Evolutionary conservation across 2,797 vertebrate genomes (phyloP), one percentile per base, ranked within the genome.

Genomic region (Anableps anableps): DNA sequence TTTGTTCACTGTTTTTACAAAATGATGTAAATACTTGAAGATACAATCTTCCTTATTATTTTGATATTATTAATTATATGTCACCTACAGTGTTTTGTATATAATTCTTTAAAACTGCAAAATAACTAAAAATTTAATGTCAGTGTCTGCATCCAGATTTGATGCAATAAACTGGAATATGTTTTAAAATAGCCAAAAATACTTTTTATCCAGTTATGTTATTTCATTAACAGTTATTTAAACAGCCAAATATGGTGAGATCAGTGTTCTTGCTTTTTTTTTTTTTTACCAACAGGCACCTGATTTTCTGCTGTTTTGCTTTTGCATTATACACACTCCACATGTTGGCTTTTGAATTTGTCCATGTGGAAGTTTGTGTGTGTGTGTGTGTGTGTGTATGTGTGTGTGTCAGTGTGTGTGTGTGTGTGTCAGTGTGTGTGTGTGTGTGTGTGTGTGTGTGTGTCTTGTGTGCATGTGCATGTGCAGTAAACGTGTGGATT

Each of bases 401-500:
- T 21, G 62, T 6, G 71, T 62, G 74, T 5, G n/a, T 26, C n/a
- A n/a, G n/a, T 75, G 80, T 74, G 60, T 31, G 13, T 36, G 17
- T 21, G 62, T 6, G 71, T 62, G 74, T 5, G n/a, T 26, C 17
- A 19, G 80, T 74, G 60, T 31, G 13, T 36, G 17, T 21, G 62
- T 6, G 71, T 62, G 74, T 5, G n/a, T 75, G 80, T 74, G 60
- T 31, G 13, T 36, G 17, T 21, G 62, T 6, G 71, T 62, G 74
- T 5, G n/a, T 26, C 47, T 72, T 60, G 38, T n/a, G n/a, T 43
- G 43, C 4, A 43, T 74, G 80, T 73, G 81, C 55, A 53, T 8
- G 51, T 53, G 48, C 17, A 19, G 48, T 75, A 50, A 47, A 47
- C 58, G 73, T 79, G 77, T 80, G 81, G 84, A 90, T 93, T 86